Percentiles rank a stretch among this genome's conserved stretches.
phyloP scores from a whole-genome alignment of 2,888 invertebrate genomes.

The Panzeria rudis region DNA sequence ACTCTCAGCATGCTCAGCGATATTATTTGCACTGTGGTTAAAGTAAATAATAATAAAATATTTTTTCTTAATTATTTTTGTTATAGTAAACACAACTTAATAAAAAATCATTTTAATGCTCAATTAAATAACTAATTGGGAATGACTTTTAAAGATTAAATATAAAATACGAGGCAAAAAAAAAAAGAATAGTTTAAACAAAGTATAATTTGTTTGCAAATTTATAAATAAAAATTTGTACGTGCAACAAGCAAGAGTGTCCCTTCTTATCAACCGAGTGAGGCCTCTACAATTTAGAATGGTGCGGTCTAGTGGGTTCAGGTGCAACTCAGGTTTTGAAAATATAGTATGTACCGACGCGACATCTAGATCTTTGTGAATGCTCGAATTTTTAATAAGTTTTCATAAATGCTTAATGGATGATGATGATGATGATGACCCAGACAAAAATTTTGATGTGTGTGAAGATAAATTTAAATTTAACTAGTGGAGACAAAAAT shows the following conservation, averaged over 20 bases:
- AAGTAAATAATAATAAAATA: neutral
- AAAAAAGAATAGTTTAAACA: neutral
- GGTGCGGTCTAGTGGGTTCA: no score
- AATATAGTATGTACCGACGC: no score
- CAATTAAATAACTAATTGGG: conserved; percentile 12
- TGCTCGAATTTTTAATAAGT: no score
- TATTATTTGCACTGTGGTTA: conserved; percentile 28
- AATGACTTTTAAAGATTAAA: conserved; percentile 1
- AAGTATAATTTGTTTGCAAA: neutral
- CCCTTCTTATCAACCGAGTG: no score
- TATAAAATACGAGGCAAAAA: neutral
- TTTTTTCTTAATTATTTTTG: neutral
- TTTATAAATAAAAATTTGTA: neutral
- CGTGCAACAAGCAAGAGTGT: neutral
- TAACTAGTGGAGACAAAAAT: no score
- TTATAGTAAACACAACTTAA: neutral
- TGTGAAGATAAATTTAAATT: no score
- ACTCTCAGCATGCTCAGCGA: neutral
- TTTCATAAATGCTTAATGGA: no score
- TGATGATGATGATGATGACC: no score
- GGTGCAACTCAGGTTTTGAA: no score
- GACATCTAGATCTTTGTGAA: no score
- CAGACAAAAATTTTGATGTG: no score
- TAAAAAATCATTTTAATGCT: neutral
- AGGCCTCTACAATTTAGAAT: no score